Conservation (phyloP, 2,113 vertebrate genomes). For the Psilopogon haemacephalus region DNA sequence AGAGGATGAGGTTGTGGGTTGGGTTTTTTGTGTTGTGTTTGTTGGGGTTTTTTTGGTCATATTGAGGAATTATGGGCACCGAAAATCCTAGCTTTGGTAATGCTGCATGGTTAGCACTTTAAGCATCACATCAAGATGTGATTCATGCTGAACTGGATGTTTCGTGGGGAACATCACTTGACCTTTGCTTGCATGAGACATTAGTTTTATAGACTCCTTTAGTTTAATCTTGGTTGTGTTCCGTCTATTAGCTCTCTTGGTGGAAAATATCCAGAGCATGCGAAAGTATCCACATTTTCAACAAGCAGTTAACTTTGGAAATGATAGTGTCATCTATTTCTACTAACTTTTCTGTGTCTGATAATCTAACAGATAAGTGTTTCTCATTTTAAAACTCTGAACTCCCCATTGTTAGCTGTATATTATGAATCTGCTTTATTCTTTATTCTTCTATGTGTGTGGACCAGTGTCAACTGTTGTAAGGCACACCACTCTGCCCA, state of each 20-base stretch:
- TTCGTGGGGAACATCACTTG: not conserved
- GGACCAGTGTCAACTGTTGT: not conserved
- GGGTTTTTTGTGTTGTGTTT: not conserved
- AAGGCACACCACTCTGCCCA: not conserved
- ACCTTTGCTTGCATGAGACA: not conserved
- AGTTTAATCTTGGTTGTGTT: not conserved
- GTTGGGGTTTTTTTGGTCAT: not conserved
- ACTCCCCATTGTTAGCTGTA: not conserved
- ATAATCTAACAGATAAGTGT: not conserved
- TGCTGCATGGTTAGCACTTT: not conserved
- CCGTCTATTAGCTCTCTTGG: not conserved
- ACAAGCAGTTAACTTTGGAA: not conserved
- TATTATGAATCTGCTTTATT: not conserved
- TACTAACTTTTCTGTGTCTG: not conserved
- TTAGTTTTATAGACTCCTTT: not conserved
- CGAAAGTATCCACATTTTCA: not conserved
- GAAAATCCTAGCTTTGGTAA: not conserved
- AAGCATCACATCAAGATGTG: not conserved
- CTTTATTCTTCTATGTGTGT: not conserved
- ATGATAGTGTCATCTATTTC: not conserved
- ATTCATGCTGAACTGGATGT: not conserved
- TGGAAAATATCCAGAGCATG: not conserved
- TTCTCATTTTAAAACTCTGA: not conserved
- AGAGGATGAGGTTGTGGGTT: not conserved
- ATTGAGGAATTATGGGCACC: not conserved